Conservation (phyloP, 2,797 vertebrate genomes). For the Melanotaenia boesemani region DNA sequence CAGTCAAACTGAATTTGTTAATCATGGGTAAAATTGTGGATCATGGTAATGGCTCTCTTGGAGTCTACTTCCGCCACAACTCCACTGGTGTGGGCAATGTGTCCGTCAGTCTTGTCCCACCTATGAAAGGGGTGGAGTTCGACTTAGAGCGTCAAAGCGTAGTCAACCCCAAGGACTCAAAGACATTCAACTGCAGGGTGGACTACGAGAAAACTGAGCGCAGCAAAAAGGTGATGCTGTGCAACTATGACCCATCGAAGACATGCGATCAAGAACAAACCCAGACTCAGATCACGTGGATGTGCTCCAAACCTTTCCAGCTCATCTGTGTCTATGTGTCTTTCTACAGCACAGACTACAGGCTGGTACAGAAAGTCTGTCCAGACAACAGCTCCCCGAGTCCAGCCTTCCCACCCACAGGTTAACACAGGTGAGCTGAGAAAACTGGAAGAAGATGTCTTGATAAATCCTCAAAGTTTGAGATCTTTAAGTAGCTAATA, state of each 20-base stretch:
- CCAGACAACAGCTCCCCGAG: slow-evolving; percentile 95
- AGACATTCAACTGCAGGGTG: slow-evolving; percentile 97
- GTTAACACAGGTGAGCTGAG: slow-evolving; percentile 66
- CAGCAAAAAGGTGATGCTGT: slow-evolving; percentile 87
- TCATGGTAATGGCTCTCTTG: slow-evolving; percentile 95
- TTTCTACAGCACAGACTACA: slow-evolving; percentile 98
- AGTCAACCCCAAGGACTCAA: slow-evolving; percentile 94
- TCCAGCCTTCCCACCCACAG: slow-evolving; percentile 89
- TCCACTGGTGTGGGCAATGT: slow-evolving; percentile 95
- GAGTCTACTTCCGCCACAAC: slow-evolving; percentile 97
- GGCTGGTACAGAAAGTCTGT: slow-evolving; percentile 97
- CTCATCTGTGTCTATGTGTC: slow-evolving; percentile 98
- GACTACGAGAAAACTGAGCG: slow-evolving; percentile 94
- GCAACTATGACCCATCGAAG: slow-evolving; percentile 95
- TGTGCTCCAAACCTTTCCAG: slow-evolving; percentile 96
- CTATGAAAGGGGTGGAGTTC: slow-evolving; percentile 93
- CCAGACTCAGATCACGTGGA: slow-evolving; percentile 95
- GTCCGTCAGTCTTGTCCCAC: slow-evolving; percentile 93
- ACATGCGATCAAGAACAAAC: slow-evolving; percentile 95
- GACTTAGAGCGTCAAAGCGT: slow-evolving; percentile 83
- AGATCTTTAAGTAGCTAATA: slow-evolving; percentile 7
- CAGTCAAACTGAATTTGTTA: slow-evolving; percentile 93
- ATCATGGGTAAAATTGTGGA: slow-evolving; percentile 97
- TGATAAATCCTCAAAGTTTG: not conserved
- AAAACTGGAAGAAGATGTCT: not conserved